These are phyloP conservation scores for Hydrozoanthus gracilis DNA, from an alignment of 92 coral and sea anemone species.

Conservation along the genomic window DNA sequence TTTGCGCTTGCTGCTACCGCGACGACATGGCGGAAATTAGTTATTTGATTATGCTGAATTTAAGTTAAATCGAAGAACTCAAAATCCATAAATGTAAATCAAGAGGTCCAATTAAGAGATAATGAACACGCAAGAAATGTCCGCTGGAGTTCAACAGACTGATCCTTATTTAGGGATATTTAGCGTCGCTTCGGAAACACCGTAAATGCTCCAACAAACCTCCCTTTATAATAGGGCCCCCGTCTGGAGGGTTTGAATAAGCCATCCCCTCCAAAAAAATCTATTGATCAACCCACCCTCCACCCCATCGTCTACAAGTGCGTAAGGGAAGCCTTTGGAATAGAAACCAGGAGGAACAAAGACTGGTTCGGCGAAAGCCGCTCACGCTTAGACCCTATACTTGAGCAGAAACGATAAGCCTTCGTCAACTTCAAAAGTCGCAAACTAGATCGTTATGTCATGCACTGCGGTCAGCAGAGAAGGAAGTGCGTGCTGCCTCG, in stretches of 20 bases:
- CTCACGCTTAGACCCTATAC: not conserved
- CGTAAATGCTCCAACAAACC: not conserved
- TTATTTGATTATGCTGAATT: not conserved
- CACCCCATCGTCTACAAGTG: not conserved
- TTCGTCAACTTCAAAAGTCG: no score
- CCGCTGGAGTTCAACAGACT: not conserved
- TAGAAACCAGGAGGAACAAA: not conserved
- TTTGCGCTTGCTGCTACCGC: not conserved
- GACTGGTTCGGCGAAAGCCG: not conserved
- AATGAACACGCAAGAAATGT: not conserved
- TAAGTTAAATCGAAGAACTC: not conserved
- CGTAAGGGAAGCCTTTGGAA: not conserved
- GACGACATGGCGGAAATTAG: not conserved
- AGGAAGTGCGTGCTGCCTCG: no score
- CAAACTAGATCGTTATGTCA: not conserved
- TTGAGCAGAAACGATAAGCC: not conserved
- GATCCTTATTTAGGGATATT: not conserved
- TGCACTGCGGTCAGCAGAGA: not conserved
- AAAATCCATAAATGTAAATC: not conserved
- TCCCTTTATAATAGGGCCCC: not conserved
- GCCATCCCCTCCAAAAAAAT: not conserved
- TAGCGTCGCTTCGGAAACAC: not conserved
- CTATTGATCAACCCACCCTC: not conserved
- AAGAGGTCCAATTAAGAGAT: not conserved
- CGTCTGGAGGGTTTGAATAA: no score